Evolutionary conservation across 2,888 invertebrate species (phyloP).

Genomic region (Callyntrura guangdongensis): DNA sequence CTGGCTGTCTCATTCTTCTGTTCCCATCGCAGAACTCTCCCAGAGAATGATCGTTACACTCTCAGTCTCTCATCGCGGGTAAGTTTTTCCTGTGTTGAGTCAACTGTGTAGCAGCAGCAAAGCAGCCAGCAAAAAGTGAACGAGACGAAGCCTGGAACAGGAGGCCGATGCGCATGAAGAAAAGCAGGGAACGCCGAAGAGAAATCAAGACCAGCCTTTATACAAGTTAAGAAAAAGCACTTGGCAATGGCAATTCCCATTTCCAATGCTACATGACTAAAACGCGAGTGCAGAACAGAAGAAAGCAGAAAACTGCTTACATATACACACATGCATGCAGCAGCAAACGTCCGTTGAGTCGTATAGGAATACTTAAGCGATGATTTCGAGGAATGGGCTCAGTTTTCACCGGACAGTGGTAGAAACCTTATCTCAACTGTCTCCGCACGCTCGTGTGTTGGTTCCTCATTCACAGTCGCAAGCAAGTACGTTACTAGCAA

Average conservation of each 20-base stretch:
- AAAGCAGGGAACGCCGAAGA: background rate
- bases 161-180: constrained; percentile 71
- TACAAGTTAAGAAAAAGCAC: constrained; percentile 4
- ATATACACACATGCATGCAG: background rate
- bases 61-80: no score
- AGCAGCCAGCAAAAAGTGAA: constrained; percentile 33
- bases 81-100: no score
- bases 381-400: constrained; percentile 74
- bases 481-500: constrained; percentile 41
- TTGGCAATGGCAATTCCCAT: background rate
- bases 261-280: background rate
- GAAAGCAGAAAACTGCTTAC: constrained; percentile 13
- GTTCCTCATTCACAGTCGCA: constrained; percentile 51
- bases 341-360: background rate
- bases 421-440: constrained; percentile 74
- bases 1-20: background rate
- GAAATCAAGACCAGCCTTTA: no score
- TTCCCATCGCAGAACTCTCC: background rate
- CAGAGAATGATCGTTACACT: no score
- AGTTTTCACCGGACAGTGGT: constrained; percentile 80
- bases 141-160: constrained; percentile 6
- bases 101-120: background rate
- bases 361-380: constrained; percentile 47
- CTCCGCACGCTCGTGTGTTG: constrained; percentile 63
- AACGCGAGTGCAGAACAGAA: constrained; percentile 22